A percentile compares a stretch with the other conserved stretches of the same genome.
Evolutionary conservation across 2,113 vertebrate species (phyloP).

Genomic region (Chrysochloris asiatica): DNA sequence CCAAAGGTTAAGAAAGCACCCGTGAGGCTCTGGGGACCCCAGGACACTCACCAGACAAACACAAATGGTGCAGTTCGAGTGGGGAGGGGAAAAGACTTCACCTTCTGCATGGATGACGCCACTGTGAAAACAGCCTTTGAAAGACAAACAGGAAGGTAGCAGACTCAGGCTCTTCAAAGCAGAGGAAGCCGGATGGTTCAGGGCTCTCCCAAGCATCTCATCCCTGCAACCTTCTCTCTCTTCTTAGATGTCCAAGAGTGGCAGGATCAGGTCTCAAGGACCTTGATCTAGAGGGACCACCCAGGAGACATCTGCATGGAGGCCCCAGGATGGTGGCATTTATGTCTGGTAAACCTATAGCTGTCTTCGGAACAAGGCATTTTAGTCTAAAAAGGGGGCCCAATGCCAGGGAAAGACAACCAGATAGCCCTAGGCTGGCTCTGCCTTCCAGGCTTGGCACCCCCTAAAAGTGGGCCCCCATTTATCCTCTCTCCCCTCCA

Average conservation of each 20-base stretch:
- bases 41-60: slow-evolving; percentile 85
- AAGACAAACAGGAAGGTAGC: slow-evolving; percentile 32
- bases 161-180: slow-evolving; percentile 19
- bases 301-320: background rate
- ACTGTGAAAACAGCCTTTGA: slow-evolving; percentile 84
- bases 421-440: background rate
- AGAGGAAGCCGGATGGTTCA: background rate
- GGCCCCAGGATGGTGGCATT: background rate
- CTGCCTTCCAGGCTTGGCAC: background rate
- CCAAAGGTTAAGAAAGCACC: slow-evolving; percentile 53
- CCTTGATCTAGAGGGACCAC: background rate
- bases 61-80: slow-evolving; percentile 85
- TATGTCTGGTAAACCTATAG: background rate
- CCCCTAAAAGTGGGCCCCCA: background rate
- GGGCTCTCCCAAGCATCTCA: background rate
- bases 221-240: background rate
- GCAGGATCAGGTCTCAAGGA: background rate
- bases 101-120: slow-evolving; percentile 82
- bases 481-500: background rate
- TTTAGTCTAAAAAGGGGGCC: background rate
- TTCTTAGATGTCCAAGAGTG: background rate
- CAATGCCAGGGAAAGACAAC: background rate
- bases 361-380: background rate
- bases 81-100: slow-evolving; percentile 82
- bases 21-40: accelerated